Evolutionary conservation across 2,888 invertebrate species (phyloP), one percentile per base, ranked within the genome.

Genomic region (Apoda limacodes): DNA sequence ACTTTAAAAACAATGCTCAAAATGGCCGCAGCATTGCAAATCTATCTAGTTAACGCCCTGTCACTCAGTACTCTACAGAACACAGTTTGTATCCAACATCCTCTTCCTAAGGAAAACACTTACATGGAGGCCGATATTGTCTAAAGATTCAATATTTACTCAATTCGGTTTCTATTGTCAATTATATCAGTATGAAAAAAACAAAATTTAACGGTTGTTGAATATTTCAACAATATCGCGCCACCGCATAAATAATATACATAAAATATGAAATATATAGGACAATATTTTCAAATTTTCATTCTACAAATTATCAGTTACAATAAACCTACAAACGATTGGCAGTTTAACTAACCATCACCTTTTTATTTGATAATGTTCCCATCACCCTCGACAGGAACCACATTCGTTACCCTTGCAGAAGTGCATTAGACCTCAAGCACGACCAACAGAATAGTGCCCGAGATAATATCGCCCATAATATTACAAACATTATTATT

Each of bases 31-130:
- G 50, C 52, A 44, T 38, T 51, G 42, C 69, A 61, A 59, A 60
- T 68, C 69, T 75, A 72, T 68, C 71, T 72, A 74, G 52, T 60
- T 64, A 63, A 57, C 68, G 63, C 67, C 70, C 70, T 67, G 65
- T 71, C 69, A 53, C 62, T 66, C 70, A 64, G 65, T 72, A 75
- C 72, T 51, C 75, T 76, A 76, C 72, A 66, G 75, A 76, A 75
- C 75, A 75, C 78, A 75, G 63, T 69, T 17, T 68, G 74, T 75
- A 78, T 75, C 76, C 74, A 61, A 58, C 67, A 48, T 55, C 61
- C 66, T 64, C 65, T 48, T 50, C 57, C 60, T 62, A 69, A 64
- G 56, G 55, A 61, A 66, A 74, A 69, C 69, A 62, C 64, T 59
- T 56, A 62, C 53, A 53, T 39, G 58, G 56, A 51, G 59, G 50